Evolutionary conservation across 2,888 invertebrate genomes (phyloP), one percentile per base, ranked within the genome.

Genomic region (Acrobasis repandana): DNA sequence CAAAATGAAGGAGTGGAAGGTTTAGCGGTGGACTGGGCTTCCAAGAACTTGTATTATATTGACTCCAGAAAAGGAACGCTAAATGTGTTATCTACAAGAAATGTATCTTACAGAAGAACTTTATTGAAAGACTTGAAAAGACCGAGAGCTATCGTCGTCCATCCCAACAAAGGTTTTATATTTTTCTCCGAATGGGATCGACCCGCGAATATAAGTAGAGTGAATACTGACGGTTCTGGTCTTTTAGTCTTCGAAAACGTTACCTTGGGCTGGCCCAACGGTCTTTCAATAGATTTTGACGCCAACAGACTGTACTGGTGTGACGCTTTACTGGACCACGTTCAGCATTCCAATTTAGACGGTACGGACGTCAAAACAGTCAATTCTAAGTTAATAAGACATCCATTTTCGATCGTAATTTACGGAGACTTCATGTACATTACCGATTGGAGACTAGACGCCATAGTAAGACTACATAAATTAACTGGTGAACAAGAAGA

Each of bases 1-100:
- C 98, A 98, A 81, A 98, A 99, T 79, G 98, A 98, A 88, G 98
- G 98, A 0, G 98, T 98, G 0, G 98, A 99, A 90, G 98, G 98
- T 0, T 89, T 99, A 61, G 98, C 98, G 0, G 96, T 98, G 0
- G 98, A 99, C 82, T 99, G 98, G 98, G 97, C 96, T 0, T 96
- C 98, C 0, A 98, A 98, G 83, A 98, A 98, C 85, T 91, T 99
- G 8, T 98, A 98, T 86, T 98, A 98, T 83, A 98, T 99, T 60
- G 98, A 98, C 80, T 97, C 98, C 11, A 94, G 98, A 61, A 96
- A 98, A 83, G 98, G 98, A 66, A 98, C 98, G 0, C 90, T 99
- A 0, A 98, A 98, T 76, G 98, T 99, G 0, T 88, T 99, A 4
- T 97, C 97, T 34, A 97, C 98, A 0, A 93, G 96, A 62, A 97